These are phyloP conservation scores for Zalophus californianus DNA, from an alignment of 2,797 vertebrate genomes.

Conservation along the genomic window DNA sequence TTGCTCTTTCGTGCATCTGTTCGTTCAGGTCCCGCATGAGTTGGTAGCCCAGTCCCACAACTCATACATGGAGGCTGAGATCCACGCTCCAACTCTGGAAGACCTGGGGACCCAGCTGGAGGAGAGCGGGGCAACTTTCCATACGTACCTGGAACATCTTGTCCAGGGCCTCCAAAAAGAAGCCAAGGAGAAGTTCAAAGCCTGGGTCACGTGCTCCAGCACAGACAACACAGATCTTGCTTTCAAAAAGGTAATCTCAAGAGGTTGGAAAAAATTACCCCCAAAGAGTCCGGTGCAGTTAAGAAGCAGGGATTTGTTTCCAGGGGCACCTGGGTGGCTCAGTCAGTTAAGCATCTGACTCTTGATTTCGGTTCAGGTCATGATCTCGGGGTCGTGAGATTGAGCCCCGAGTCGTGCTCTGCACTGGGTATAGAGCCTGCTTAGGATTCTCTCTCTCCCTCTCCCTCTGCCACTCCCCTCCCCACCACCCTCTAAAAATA, in stretches of 20 bases:
- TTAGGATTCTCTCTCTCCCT: not conserved
- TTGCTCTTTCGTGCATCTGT: not conserved
- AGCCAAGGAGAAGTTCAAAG: conserved; percentile 96
- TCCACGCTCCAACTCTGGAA: conserved; percentile 93
- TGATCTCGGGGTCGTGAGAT: not conserved
- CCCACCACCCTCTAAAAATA: not conserved
- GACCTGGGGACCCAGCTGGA: conserved; percentile 94
- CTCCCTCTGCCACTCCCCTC: not conserved
- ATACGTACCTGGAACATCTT: conserved; percentile 92
- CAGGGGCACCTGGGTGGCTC: not conserved
- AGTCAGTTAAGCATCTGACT: not conserved
- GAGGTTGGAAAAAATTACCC: no score
- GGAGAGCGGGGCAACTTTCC: conserved; percentile 92
- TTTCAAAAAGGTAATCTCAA: conserved; percentile 94
- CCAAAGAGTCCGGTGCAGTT: not conserved
- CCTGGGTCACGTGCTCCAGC: conserved; percentile 95
- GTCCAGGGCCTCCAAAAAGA: conserved; percentile 95
- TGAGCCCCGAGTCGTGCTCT: not conserved
- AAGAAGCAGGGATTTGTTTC: not conserved
- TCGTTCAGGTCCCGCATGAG: conserved; percentile 94
- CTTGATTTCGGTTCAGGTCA: not conserved
- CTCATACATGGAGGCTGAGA: conserved; percentile 95
- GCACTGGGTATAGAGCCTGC: not conserved
- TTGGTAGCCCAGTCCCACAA: conserved; percentile 96
- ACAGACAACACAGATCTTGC: conserved; percentile 94